Base-by-base conservation (phyloP, 1,140 invertebrate species). In the Trichogramma pretiosum region DNA sequence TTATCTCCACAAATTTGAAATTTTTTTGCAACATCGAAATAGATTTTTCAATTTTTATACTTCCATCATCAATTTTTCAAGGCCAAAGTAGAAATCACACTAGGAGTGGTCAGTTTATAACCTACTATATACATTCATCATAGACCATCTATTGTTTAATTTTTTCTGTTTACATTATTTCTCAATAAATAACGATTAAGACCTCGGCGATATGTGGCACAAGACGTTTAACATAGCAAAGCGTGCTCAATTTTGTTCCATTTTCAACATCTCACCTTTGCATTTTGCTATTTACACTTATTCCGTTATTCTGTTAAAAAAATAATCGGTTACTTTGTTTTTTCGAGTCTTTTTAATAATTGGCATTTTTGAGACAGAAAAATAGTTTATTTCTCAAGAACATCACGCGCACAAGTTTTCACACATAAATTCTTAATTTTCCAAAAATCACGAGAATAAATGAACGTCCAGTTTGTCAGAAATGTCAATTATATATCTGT, bases 61-160 rank as follows among this genome's bases (percentile, higher is more conserved):
- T 38, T 7, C 56, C 65, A 66, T 64, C 58, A 67, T 69, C 64
- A 61, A 68, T 67, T 67, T 67, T 62, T 54, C 62, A 69, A 70
- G 66, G 66, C 68, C 65, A 67, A 64, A 58, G 59, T 67, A 68
- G 56, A 67, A 68, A 68, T 68, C 65, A 66, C 67, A 67, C 63
- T 63, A 65, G 59, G 63, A 61, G 56, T 65, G 56, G 54, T 64
- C 60, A 64, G 65, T 55, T 59, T 56, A n/a, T n/a, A 60, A 55
- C 56, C 59, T 54, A 51, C 48, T 56, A 48, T 52, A 47, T n/a
- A n/a, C n/a, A n/a, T n/a, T n/a, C n/a, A n/a, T n/a, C 35, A 44
- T 37, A 50, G 35, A 46, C 32, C 50, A 52, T 44, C 48, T 43
- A 30, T 56, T 50, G 54, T 56, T 33, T 34, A 50, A 52, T 44